phyloP scores from a whole-genome alignment of 2,113 vertebrate species.

The Bothrops jararaca region DNA sequence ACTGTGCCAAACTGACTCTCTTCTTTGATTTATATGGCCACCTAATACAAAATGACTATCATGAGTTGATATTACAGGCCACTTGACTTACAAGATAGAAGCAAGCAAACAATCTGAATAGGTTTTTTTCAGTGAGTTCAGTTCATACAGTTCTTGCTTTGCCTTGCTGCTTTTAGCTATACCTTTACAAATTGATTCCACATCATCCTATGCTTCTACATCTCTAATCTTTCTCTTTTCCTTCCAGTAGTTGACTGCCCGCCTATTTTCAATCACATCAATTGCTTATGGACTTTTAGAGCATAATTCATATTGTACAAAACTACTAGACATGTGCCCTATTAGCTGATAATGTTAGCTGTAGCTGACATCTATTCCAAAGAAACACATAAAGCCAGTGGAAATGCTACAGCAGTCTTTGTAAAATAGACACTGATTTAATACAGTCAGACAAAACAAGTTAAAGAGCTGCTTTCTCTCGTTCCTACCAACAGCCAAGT shows the following conservation, averaged over 20 bases:
- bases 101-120: background rate
- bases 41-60: background rate
- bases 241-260: background rate
- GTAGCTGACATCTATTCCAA: slow-evolving; percentile 23
- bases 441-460: background rate
- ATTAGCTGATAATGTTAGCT: background rate
- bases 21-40: background rate
- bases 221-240: too few relatives aligned
- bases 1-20: background rate
- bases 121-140: background rate
- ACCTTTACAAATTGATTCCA: background rate
- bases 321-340: background rate
- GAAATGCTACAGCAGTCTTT: background rate
- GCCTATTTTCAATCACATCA: background rate
- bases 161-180: background rate
- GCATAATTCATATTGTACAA: background rate
- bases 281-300: background rate
- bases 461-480: background rate
- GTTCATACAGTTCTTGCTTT: background rate
- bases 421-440: slow-evolving; percentile 17
- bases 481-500: background rate
- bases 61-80: background rate
- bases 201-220: background rate
- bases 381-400: slow-evolving; percentile 40
- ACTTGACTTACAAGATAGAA: background rate